phyloP scores from a whole-genome alignment of 2,113 vertebrate species.

The Puma concolor region DNA sequence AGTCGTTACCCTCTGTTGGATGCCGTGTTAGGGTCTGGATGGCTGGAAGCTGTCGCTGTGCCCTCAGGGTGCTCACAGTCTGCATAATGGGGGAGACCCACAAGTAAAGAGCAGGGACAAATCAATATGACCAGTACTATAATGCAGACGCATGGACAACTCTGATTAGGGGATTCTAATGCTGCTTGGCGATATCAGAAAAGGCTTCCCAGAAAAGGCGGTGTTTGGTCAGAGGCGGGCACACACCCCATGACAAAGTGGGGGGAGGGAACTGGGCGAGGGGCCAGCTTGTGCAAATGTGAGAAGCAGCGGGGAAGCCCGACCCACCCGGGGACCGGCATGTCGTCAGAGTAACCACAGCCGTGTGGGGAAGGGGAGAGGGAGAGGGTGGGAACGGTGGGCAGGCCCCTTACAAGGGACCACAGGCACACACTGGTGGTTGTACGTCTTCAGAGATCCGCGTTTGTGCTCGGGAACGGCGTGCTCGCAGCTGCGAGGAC shows the following conservation, averaged over 20 bases:
- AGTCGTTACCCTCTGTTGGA: no score
- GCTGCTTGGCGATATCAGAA: not conserved
- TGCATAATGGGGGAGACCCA: not conserved
- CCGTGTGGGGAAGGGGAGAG: not conserved
- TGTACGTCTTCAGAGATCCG: not conserved
- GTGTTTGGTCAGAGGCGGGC: not conserved
- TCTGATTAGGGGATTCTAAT: no score
- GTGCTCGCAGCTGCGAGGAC: not conserved
- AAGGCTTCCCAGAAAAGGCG: not conserved
- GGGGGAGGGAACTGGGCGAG: not conserved
- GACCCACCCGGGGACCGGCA: not conserved
- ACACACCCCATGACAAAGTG: not conserved
- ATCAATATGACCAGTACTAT: not conserved
- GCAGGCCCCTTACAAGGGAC: not conserved
- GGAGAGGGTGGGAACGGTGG: not conserved
- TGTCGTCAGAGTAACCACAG: not conserved
- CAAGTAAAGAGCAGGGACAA: not conserved
- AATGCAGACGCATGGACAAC: rapidly evolving
- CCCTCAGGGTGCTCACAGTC: not conserved
- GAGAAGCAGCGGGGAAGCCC: not conserved
- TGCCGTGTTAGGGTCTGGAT: not conserved
- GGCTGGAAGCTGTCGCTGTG: not conserved
- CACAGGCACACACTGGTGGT: rapidly evolving
- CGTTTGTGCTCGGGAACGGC: no score
- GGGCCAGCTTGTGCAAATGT: not conserved